A percentile compares a stretch with the other conserved stretches of the same genome.
These are phyloP conservation scores for Neodiprion virginianus DNA, from an alignment of 1,140 invertebrate species.

Conservation along the genomic window DNA sequence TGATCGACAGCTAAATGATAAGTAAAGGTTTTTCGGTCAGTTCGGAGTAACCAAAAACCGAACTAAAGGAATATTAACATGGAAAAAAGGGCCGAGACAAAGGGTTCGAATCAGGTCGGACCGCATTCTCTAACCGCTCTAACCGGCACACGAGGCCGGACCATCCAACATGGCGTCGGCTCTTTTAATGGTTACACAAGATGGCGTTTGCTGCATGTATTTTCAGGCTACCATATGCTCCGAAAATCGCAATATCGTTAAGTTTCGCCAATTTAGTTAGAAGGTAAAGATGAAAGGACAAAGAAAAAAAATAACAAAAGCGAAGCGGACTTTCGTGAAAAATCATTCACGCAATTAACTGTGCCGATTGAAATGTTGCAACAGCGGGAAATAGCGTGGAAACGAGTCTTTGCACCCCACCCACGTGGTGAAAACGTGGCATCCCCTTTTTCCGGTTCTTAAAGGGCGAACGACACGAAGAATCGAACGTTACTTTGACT, in stretches of 20 bases:
- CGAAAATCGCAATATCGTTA: background rate
- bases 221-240: conserved; percentile 16
- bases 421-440: conserved; percentile 35
- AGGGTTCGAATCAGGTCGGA: conserved; percentile 28
- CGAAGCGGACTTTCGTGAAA: too few species aligned
- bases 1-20: too few species aligned
- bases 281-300: background rate
- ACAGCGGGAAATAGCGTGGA: background rate
- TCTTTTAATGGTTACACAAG: conserved; percentile 15
- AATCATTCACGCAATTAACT: too few species aligned
- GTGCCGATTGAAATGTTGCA: too few species aligned
- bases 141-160: conserved; percentile 18
- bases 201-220: conserved; percentile 1
- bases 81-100: background rate
- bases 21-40: too few species aligned
- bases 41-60: too few species aligned
- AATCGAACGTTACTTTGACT: too few species aligned
- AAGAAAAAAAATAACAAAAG: background rate
- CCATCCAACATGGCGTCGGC: conserved; percentile 29
- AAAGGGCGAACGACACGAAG: background rate
- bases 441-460: background rate
- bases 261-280: background rate
- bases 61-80: background rate
- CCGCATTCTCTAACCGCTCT: conserved; percentile 33
- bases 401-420: background rate